Evolutionary conservation across 2,888 invertebrate genomes (phyloP).

Genomic region (Zootermopsis nevadensis): DNA sequence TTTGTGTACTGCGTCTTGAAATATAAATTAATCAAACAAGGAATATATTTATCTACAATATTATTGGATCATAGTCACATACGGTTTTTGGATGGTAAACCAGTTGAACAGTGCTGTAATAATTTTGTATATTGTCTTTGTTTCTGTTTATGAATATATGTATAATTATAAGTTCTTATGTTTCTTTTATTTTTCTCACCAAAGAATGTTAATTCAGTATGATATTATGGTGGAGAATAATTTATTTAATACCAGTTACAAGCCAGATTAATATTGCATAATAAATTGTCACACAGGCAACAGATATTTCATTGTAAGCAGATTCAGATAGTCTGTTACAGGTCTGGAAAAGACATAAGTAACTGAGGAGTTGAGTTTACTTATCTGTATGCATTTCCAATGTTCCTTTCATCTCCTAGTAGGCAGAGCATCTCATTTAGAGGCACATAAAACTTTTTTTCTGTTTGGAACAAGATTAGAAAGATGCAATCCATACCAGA

Average conservation of each 20-base stretch:
- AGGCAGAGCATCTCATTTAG: too few relatives aligned
- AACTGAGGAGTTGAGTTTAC: too few relatives aligned
- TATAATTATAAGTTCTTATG: neutral
- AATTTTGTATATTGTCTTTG: neutral
- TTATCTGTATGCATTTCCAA: too few relatives aligned
- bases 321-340: too few relatives aligned
- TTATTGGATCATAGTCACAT: neutral
- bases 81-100: neutral
- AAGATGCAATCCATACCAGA: too few relatives aligned
- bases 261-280: neutral
- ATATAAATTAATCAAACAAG: neutral
- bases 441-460: too few relatives aligned
- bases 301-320: neutral
- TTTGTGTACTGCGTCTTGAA: neutral
- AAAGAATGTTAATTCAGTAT: conserved; percentile 1
- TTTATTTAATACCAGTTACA: neutral
- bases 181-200: neutral
- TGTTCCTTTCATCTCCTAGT: too few relatives aligned
- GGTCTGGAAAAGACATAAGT: too few relatives aligned
- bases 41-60: neutral
- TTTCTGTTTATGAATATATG: neutral
- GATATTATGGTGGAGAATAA: neutral
- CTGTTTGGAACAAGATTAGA: too few relatives aligned
- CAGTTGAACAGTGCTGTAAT: neutral
- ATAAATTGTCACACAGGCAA: conserved; percentile 21